Evolutionary conservation across 1,140 invertebrate genomes (phyloP), one percentile per base, ranked within the genome.

Genomic region (Drosophila ananassae): DNA sequence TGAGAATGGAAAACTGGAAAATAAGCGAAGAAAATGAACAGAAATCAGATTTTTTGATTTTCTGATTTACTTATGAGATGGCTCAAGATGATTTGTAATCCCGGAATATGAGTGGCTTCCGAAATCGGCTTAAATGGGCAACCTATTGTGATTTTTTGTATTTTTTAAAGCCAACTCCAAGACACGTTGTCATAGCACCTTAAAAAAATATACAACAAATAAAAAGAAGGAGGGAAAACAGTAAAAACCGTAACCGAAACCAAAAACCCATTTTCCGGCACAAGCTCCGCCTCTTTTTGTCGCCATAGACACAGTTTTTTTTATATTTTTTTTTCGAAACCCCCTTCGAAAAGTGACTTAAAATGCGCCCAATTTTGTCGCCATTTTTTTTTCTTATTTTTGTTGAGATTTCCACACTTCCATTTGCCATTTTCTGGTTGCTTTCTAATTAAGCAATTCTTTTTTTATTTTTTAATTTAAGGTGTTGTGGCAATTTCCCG

Each of bases 351-450:
- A 41, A 41, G 10, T 41, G 44, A 32, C 25, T 17, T 48, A 8
- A 61, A 61, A 53, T 53, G 58, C 28, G 17, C 57, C 47, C 30
- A n/a, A n/a, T 51, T 53, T 61, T 61, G 24, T 41, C 48, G 34
- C 58, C 37, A 30, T n/a, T 41, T 41, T 41, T 41, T 41, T 41
- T 41, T 6, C 2, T 13, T n/a, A 10, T 41, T 41, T 37, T 47
- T 55, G 46, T 21, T 67, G 37, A 24, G 24, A 69, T 68, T 67
- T 67, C 62, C 48, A 56, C 62, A 67, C 62, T 55, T 67, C 39
- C 30, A 55, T 21, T 46, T 46, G 41, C 50, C 39, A 52, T 63
- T 67, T 67, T 62, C 58, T 52, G 9, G 4, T 34, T 46, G 28
- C 50, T 24, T 47, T 55, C 24, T 67, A 68, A 68, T 67, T 67